Percentiles rank a stretch among this genome's conserved stretches.
Evolutionary conservation across 2,888 invertebrate genomes (phyloP).

Genomic region (Thecophora atra): DNA sequence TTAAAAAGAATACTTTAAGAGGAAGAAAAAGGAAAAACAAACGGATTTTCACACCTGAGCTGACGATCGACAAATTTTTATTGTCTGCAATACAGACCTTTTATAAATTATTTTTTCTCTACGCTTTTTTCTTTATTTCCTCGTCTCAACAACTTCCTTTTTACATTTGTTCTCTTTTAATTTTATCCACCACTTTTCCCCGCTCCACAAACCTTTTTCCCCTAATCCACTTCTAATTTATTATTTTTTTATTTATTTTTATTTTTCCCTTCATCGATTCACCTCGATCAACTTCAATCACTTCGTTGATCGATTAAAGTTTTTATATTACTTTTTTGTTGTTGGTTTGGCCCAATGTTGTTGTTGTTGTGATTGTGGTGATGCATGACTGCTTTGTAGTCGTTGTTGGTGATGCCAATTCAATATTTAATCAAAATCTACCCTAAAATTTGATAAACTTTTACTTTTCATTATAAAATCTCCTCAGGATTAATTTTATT

Average conservation of each 20-base stretch:
- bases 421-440: not conserved
- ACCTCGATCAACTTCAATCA: slow-evolving; percentile 35
- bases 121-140: not conserved
- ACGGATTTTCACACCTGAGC: slow-evolving; percentile 43
- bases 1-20: not conserved
- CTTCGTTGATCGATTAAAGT: slow-evolving; percentile 28
- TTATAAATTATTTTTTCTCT: not conserved
- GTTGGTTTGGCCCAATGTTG: slow-evolving; percentile 11
- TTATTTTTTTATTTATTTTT: not conserved
- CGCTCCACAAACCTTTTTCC: not conserved
- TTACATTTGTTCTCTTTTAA: too few species aligned
- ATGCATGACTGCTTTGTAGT: slow-evolving; percentile 18
- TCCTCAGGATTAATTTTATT: not conserved
- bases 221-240: not conserved
- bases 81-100: not conserved
- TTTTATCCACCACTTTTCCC: not conserved
- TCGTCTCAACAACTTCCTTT: too few species aligned
- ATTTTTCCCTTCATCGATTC: slow-evolving; percentile 7
- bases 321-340: slow-evolving; percentile 5
- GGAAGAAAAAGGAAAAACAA: slow-evolving; percentile 16
- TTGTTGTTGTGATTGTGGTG: slow-evolving; percentile 15
- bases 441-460: not conserved
- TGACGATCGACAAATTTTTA: slow-evolving; percentile 17
- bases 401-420: slow-evolving; percentile 27
- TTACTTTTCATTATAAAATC: slow-evolving; percentile 25